Evolutionary conservation across 2,113 vertebrate species (phyloP).

Genomic region (Gambusia holbrooki): DNA sequence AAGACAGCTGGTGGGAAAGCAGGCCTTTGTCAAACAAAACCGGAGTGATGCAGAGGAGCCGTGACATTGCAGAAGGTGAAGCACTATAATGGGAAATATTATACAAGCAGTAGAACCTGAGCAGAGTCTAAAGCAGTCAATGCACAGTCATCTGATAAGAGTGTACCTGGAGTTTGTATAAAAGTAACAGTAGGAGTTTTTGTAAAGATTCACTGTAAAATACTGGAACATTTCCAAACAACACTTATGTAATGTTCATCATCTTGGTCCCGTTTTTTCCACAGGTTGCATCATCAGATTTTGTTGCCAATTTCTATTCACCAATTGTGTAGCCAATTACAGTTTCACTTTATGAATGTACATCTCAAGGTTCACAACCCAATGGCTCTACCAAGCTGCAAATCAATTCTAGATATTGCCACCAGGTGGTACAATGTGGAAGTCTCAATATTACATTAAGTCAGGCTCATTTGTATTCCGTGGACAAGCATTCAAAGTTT

Average conservation of each 20-base stretch:
- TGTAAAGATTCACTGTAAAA: too few relatives aligned
- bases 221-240: too few relatives aligned
- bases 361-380: neutral
- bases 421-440: too few relatives aligned
- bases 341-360: neutral
- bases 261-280: too few relatives aligned
- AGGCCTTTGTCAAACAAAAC: constrained; percentile 46
- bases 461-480: too few relatives aligned
- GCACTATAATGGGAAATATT: constrained; percentile 54
- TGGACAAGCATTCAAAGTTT: too few relatives aligned
- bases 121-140: constrained; percentile 59
- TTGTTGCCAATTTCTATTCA: too few relatives aligned
- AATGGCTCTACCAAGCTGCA: too few relatives aligned
- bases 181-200: constrained; percentile 1
- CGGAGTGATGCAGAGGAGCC: constrained; percentile 54
- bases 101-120: constrained; percentile 48
- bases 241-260: too few relatives aligned
- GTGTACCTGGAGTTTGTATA: constrained; percentile 2
- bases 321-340: neutral
- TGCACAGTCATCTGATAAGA: constrained; percentile 52
- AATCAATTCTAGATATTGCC: too few relatives aligned
- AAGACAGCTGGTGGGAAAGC: constrained; percentile 52
- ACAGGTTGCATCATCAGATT: too few relatives aligned
- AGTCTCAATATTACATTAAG: too few relatives aligned
- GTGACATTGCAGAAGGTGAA: constrained; percentile 77